These are phyloP conservation scores for Leptothorax acervorum DNA, from an alignment of 2,888 invertebrate species.

Conservation along the genomic window DNA sequence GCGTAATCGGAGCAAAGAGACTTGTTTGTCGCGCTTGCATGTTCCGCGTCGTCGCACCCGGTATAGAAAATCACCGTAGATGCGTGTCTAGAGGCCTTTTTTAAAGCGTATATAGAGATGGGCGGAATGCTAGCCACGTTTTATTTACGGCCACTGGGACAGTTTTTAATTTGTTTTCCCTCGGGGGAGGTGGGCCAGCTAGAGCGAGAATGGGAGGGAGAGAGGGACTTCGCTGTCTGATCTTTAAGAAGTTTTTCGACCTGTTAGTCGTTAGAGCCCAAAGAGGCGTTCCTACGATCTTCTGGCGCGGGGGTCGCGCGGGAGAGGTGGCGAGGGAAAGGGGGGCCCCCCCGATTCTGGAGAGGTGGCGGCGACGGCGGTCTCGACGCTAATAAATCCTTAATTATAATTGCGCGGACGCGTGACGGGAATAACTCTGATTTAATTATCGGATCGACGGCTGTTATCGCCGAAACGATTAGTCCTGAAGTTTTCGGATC, in stretches of 20 bases:
- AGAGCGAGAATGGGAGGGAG: constrained; percentile 60
- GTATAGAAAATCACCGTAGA: constrained; percentile 80
- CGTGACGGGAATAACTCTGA: constrained; percentile 85
- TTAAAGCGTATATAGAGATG: constrained; percentile 81
- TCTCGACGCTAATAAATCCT: constrained; percentile 84
- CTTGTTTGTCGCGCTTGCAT: constrained; percentile 49
- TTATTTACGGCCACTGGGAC: constrained; percentile 85
- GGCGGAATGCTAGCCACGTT: constrained; percentile 83
- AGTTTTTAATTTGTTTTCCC: constrained; percentile 86
- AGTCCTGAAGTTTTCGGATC: constrained; percentile 9
- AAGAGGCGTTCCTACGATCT: constrained; percentile 83
- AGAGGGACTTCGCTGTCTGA: constrained; percentile 65
- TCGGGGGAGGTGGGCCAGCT: constrained; percentile 73
- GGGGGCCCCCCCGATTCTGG: neutral
- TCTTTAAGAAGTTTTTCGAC: constrained; percentile 83
- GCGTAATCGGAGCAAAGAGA: constrained; percentile 51
- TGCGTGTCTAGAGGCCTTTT: constrained; percentile 83
- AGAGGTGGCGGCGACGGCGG: constrained; percentile 69
- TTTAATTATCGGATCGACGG: constrained; percentile 83
- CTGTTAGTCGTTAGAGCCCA: constrained; percentile 84
- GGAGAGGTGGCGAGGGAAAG: neutral
- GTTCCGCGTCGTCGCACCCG: constrained; percentile 73
- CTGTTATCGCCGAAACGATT: constrained; percentile 53
- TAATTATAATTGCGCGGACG: constrained; percentile 85
- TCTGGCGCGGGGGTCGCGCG: constrained; percentile 63